These are phyloP conservation scores for Actinemys pallida DNA, from an alignment of 2,113 vertebrate genomes.

Conservation along the genomic window DNA sequence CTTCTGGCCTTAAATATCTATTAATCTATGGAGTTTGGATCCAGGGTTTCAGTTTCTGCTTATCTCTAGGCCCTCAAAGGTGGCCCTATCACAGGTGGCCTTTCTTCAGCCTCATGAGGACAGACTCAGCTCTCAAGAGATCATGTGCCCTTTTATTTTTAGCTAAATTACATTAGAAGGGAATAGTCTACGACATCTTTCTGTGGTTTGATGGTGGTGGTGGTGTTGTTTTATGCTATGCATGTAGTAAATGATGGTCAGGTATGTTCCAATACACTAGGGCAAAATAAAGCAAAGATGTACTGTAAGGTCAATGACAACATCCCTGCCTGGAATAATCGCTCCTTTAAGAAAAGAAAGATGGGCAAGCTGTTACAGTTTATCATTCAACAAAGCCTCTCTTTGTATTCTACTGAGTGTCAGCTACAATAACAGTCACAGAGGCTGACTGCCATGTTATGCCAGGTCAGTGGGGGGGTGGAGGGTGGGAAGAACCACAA, in stretches of 20 bases:
- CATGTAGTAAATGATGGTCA: neutral
- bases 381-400: neutral
- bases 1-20: neutral
- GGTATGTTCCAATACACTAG: neutral
- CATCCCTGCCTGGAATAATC: neutral
- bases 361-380: neutral
- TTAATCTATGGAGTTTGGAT: neutral
- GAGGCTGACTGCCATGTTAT: neutral
- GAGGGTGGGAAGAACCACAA: neutral
- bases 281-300: neutral
- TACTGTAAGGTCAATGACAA: neutral
- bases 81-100: neutral
- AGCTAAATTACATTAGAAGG: neutral
- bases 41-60: neutral
- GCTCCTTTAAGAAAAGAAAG: neutral
- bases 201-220: conserved; percentile 32
- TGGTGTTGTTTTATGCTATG: conserved; percentile 55
- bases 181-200: neutral
- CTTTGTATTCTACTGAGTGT: neutral
- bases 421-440: neutral
- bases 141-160: neutral
- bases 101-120: conserved; percentile 47
- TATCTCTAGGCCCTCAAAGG: neutral
- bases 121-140: neutral
- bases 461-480: neutral